Conservation (phyloP, 2,888 invertebrate genomes). For the Drosophila cracens region DNA sequence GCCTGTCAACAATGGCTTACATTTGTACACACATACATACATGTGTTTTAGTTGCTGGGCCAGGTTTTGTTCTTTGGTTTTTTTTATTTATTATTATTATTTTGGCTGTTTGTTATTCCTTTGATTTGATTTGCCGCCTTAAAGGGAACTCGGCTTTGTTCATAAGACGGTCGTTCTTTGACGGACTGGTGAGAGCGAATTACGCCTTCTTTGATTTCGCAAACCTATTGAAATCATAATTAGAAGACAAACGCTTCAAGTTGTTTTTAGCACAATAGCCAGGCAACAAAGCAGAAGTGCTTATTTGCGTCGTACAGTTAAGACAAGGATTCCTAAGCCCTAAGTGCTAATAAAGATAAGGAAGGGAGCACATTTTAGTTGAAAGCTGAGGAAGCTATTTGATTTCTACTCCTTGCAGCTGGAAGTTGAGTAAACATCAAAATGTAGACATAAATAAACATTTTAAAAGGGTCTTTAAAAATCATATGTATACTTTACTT, state of each 20-base stretch:
- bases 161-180: slow-evolving; percentile 33
- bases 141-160: slow-evolving; percentile 49
- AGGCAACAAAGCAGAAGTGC: slow-evolving; percentile 51
- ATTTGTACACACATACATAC: slow-evolving; percentile 11
- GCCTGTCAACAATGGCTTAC: slow-evolving; percentile 70
- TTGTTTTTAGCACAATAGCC: slow-evolving; percentile 44
- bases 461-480: neutral
- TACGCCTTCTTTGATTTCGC: slow-evolving; percentile 83
- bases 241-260: slow-evolving; percentile 72
- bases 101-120: slow-evolving; percentile 76
- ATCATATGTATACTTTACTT: neutral
- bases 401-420: neutral
- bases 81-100: slow-evolving; percentile 54
- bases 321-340: slow-evolving; percentile 39
- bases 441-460: neutral
- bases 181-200: slow-evolving; percentile 78
- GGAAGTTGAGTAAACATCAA: neutral
- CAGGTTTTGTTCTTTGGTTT: slow-evolving; percentile 31
- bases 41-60: slow-evolving; percentile 30
- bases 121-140: slow-evolving; percentile 80
- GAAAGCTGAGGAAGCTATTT: slow-evolving; percentile 38
- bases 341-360: slow-evolving; percentile 53
- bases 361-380: neutral
- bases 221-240: slow-evolving; percentile 68
- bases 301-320: slow-evolving; percentile 43